Evolutionary conservation across 2,113 vertebrate genomes (phyloP).

Genomic region (Castor canadensis): DNA sequence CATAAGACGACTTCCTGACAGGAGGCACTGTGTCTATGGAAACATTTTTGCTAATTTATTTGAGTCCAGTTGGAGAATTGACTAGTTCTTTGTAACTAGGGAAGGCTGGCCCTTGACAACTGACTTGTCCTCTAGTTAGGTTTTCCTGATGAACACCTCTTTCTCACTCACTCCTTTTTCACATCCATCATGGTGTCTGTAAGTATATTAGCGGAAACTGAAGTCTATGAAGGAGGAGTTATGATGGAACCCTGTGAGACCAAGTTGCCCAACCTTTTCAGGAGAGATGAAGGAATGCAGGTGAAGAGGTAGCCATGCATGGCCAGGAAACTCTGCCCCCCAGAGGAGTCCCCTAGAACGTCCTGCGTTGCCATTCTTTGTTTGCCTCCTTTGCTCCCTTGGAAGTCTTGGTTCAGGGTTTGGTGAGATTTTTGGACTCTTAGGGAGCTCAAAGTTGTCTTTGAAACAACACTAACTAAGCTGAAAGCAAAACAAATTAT

Average conservation of each 20-base stretch:
- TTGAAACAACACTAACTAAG: background rate
- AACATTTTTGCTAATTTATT: slow-evolving; percentile 42
- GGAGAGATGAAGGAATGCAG: background rate
- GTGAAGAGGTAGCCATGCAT: background rate
- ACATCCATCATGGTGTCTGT: background rate
- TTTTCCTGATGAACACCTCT: background rate
- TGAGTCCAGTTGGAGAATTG: slow-evolving; percentile 4
- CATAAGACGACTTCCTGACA: slow-evolving; percentile 57
- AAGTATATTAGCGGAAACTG: background rate
- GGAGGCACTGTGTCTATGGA: slow-evolving; percentile 10
- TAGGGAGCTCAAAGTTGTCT: background rate
- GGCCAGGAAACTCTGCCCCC: no score
- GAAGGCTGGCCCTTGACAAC: background rate
- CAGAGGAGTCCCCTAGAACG: background rate
- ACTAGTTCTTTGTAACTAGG: background rate
- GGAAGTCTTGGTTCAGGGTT: background rate
- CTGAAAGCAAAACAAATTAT: slow-evolving; percentile 4
- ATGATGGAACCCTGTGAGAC: background rate
- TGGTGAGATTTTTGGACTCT: background rate
- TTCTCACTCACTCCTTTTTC: background rate
- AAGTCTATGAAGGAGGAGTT: background rate
- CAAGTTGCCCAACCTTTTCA: background rate
- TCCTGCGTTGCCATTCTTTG: no score
- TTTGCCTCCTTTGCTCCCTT: fast-evolving
- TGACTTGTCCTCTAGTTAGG: background rate